A percentile compares a stretch with the other conserved stretches of the same genome.
Evolutionary conservation across 2,797 vertebrate species (phyloP).

Genomic region (Alcedo atthis): DNA sequence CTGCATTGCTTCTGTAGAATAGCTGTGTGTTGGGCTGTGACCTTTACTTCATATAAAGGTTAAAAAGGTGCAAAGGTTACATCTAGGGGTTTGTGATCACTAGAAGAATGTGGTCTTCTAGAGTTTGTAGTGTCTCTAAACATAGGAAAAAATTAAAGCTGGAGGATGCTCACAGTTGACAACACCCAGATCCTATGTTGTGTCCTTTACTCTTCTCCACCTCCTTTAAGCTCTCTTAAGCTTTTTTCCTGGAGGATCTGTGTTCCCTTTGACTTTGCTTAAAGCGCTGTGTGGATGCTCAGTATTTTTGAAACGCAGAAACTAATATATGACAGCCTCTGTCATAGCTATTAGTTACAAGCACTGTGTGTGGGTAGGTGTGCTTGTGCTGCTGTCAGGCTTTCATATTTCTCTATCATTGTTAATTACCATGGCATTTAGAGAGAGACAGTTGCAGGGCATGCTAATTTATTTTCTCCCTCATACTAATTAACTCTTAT

Average conservation of each 20-base stretch:
- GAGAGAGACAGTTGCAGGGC: conserved; percentile 5
- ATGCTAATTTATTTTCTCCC: conserved; percentile 4
- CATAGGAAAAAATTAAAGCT: neutral
- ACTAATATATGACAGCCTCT: conserved; percentile 42
- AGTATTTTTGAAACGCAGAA: neutral
- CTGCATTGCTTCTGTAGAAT: neutral
- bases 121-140: neutral
- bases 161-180: neutral
- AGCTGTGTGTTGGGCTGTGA: neutral
- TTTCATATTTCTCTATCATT: conserved; percentile 53
- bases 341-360: conserved; percentile 42
- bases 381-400: conserved; percentile 6
- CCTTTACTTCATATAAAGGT: neutral
- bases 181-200: neutral
- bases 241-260: neutral
- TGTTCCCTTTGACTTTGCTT: conserved; percentile 49
- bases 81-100: neutral
- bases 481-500: neutral
- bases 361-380: conserved; percentile 34
- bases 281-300: neutral
- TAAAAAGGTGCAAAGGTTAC: neutral
- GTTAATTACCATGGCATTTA: conserved; percentile 15
- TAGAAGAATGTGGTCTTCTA: neutral
- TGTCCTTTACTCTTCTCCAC: neutral
- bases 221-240: neutral